Base-by-base conservation (phyloP, 2,113 vertebrate species). In the Poeciliopsis prolifica region DNA sequence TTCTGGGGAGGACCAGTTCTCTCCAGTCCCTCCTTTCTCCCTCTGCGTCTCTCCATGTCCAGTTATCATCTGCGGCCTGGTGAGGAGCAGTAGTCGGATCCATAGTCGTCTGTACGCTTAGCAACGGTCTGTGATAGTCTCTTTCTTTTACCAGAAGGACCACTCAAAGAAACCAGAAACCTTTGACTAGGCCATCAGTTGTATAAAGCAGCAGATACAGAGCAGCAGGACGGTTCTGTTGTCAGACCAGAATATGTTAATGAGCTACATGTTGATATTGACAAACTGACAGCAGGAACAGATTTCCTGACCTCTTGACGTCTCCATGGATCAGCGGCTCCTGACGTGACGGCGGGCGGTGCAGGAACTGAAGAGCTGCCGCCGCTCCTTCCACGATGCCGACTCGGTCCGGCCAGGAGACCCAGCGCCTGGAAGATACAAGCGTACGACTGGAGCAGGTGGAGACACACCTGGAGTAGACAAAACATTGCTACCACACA, bases 321-420 rank as follows among this genome's bases (percentile, higher is more conserved):
- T 98, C 97, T 71, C 97, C 97, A 0, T 98, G 97, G 83, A 98
- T 95, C 65, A 98, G 94, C 1, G 90, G 90, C 3, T 90, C 89
- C 12, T 86, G 86, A 86, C 63, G 94, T 86, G 29, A 76, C 40
- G 80, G 93, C 79, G 60, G 92, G 67, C 0, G 48, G 87, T 98
- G 97, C 22, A 98, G 89, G 81, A 95, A 98, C 90, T 96, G 95
- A 62, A 98, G 84, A 3, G 96, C 97, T 13, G 92, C 89, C 0
- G 96, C 94, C 0, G 95, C 86, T 30, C 93, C 96, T 76, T 93
- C 61, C 33, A 95, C 72, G 3, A 97, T 90, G 63, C 87, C 42
- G 28, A 97, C 69, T 51, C 97, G 93, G 74, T 95, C 93, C 62
- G 86, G 60, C 96, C 96, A 97, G 5, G 94, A 93, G 94, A 17